Evolutionary conservation across 2,888 invertebrate species (phyloP).

Genomic region (Plagodis pulveraria): DNA sequence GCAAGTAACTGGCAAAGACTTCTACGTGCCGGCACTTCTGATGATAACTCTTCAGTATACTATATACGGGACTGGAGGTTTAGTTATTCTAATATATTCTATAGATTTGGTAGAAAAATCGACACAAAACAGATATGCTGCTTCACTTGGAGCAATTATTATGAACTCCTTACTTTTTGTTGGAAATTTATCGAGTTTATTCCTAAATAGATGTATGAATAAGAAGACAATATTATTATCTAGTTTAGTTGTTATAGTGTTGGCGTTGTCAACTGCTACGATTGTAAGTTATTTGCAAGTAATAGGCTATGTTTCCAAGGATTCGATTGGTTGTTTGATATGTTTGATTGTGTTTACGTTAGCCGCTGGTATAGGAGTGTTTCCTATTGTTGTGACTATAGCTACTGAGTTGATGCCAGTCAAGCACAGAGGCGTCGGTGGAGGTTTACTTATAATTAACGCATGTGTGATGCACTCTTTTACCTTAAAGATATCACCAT

Average conservation of each 20-base stretch:
- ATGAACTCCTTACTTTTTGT: conserved; percentile 6
- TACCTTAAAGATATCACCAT: conserved; percentile 7
- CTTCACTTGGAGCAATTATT: conserved; percentile 17
- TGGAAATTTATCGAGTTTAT: neutral
- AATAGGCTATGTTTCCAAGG: neutral
- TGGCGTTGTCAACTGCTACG: neutral
- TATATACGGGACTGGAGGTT: conserved; percentile 12
- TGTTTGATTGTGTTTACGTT: conserved; percentile 1
- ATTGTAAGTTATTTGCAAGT: neutral
- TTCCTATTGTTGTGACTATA: neutral
- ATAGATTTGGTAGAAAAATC: conserved; percentile 12
- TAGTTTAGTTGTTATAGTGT: neutral
- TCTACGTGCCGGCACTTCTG: conserved; percentile 19
- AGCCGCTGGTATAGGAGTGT: neutral
- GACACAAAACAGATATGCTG: conserved; percentile 14
- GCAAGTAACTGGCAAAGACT: conserved; percentile 19
- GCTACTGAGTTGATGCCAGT: conserved; percentile 6
- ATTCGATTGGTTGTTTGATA: conserved; percentile 1
- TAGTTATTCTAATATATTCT: conserved; percentile 8
- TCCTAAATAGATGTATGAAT: neutral
- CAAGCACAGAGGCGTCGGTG: conserved; percentile 6
- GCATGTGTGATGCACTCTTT: neutral
- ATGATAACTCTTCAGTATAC: conserved; percentile 21
- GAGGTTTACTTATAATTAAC: neutral
- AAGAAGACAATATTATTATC: neutral